These are phyloP conservation scores for Melanostoma mellinum DNA, from an alignment of 2,888 invertebrate species.

Conservation along the genomic window DNA sequence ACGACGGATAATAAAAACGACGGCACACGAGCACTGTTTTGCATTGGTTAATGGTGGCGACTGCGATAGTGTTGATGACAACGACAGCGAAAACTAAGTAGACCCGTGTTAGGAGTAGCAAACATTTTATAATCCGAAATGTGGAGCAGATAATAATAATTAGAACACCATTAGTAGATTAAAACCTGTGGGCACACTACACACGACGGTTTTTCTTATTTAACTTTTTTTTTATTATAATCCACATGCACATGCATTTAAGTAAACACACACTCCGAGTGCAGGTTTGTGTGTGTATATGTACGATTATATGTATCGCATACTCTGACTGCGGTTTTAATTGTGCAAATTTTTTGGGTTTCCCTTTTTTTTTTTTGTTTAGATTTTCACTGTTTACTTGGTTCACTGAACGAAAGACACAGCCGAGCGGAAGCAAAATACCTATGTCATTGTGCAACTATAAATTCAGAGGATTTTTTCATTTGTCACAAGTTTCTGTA, in stretches of 20 bases:
- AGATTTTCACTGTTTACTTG: slow-evolving; percentile 49
- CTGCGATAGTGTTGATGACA: slow-evolving; percentile 44
- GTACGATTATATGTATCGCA: background rate
- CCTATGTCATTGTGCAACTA: slow-evolving; percentile 61
- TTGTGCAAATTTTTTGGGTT: slow-evolving; percentile 31
- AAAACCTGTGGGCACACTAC: slow-evolving; percentile 48
- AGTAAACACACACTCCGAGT: slow-evolving; percentile 30
- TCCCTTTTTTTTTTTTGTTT: slow-evolving; percentile 6
- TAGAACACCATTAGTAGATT: slow-evolving; percentile 68
- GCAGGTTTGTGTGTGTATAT: slow-evolving; percentile 1
- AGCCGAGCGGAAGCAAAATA: slow-evolving; percentile 51
- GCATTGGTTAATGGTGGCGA: slow-evolving; percentile 56
- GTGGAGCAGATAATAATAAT: slow-evolving; percentile 62
- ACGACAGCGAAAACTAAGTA: slow-evolving; percentile 44
- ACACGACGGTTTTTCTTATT: slow-evolving; percentile 21
- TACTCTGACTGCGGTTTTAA: slow-evolving; percentile 43
- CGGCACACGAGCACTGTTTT: slow-evolving; percentile 42
- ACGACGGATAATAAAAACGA: slow-evolving; percentile 44
- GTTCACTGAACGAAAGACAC: slow-evolving; percentile 37
- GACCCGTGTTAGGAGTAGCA: slow-evolving; percentile 49
- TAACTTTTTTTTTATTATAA: slow-evolving; percentile 12
- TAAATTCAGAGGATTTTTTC: slow-evolving; percentile 27
- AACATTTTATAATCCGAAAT: slow-evolving; percentile 69
- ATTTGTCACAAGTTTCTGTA: slow-evolving; percentile 69
- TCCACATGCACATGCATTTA: slow-evolving; percentile 23